phyloP scores from a whole-genome alignment of 2,113 vertebrate species.

The Gavia stellata region DNA sequence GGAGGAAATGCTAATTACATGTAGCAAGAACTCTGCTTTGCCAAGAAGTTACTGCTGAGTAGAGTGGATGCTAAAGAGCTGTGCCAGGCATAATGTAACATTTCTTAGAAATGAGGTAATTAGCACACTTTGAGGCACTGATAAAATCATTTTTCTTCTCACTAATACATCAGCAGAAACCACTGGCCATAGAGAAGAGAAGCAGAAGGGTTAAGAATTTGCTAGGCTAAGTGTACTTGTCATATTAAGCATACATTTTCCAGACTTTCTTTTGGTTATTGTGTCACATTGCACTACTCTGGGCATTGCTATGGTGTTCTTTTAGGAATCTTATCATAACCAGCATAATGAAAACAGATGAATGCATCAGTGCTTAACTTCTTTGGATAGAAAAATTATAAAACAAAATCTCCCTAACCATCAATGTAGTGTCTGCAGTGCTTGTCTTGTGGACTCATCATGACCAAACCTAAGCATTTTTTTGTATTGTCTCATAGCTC shows the following conservation, averaged over 20 bases:
- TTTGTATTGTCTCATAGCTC: neutral
- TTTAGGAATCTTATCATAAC: conserved; percentile 2
- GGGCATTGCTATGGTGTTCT: neutral
- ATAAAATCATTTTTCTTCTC: conserved; percentile 19
- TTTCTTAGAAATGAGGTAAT: conserved; percentile 40
- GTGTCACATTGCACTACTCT: neutral
- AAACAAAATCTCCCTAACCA: neutral
- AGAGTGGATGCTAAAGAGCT: neutral
- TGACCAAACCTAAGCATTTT: neutral
- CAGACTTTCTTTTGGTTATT: neutral
- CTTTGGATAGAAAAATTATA: neutral
- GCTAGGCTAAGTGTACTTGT: neutral
- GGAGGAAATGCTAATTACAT: conserved; percentile 39
- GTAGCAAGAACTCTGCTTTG: neutral
- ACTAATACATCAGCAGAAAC: neutral
- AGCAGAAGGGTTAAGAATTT: conserved; percentile 20
- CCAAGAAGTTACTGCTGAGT: neutral
- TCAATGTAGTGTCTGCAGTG: neutral
- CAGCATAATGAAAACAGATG: neutral
- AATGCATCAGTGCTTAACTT: neutral
- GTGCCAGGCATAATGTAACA: neutral
- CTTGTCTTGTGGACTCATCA: neutral
- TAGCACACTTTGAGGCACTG: neutral
- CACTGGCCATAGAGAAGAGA: neutral
- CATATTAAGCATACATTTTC: neutral